Conservation (phyloP, 1,140 invertebrate genomes). For the Drosophila equinoxialis region DNA sequence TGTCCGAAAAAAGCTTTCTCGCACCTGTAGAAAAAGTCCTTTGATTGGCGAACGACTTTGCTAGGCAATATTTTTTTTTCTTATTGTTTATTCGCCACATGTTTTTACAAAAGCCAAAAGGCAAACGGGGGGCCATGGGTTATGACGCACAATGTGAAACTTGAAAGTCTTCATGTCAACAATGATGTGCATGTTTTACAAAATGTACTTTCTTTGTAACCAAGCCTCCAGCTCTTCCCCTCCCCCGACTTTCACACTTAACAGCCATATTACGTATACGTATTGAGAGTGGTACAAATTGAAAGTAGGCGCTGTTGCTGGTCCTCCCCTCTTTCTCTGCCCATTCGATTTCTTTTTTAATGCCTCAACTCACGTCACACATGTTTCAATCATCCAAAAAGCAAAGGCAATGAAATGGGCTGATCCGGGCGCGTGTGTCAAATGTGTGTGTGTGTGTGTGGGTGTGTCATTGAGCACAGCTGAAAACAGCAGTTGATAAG, state of each 20-base stretch:
- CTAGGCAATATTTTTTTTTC: slow-evolving; percentile 1
- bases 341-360: slow-evolving; percentile 37
- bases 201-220: slow-evolving; percentile 63
- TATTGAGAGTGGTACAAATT: slow-evolving; percentile 45
- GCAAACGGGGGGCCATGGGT: slow-evolving; percentile 31
- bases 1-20: neutral
- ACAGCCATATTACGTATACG: slow-evolving; percentile 49
- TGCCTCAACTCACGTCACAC: slow-evolving; percentile 55
- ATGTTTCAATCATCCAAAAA: slow-evolving; percentile 33
- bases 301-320: slow-evolving; percentile 46
- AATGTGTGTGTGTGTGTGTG: neutral
- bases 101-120: slow-evolving; percentile 6
- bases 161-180: slow-evolving; percentile 73
- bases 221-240: neutral
- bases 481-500: slow-evolving; percentile 51
- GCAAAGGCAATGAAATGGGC: slow-evolving; percentile 25
- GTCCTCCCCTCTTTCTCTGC: slow-evolving; percentile 28
- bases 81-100: neutral
- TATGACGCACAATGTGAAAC: slow-evolving; percentile 54
- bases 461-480: slow-evolving; percentile 40
- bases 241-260: neutral
- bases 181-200: slow-evolving; percentile 80
- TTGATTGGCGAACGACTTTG: neutral
- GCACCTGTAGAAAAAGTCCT: neutral
- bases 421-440: neutral